These are phyloP conservation scores for Odontocerum albicorne DNA, from an alignment of 2,888 invertebrate genomes.

Conservation along the genomic window DNA sequence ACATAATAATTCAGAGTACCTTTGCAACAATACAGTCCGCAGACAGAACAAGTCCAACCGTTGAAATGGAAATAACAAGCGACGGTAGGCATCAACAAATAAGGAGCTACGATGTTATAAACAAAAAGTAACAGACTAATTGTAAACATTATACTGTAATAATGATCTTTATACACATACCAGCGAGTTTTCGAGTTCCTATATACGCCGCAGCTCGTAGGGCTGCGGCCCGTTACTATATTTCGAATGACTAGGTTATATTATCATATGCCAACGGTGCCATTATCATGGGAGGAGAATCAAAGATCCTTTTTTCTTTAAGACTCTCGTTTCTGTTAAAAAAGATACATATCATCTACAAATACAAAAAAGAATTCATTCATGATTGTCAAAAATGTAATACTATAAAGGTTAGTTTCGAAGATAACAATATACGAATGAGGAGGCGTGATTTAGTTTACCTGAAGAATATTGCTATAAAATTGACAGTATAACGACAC, in stretches of 20 bases:
- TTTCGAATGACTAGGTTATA: constrained; percentile 61
- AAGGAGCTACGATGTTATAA: no score
- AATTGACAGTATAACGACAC: background rate
- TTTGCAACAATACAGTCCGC: background rate
- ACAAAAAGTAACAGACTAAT: constrained; percentile 43
- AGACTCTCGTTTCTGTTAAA: no score
- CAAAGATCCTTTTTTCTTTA: no score
- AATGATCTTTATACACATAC: constrained; percentile 65
- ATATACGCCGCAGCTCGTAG: constrained; percentile 58
- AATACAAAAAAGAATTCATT: constrained; percentile 5
- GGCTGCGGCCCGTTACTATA: constrained; percentile 54
- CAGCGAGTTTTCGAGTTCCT: constrained; percentile 79
- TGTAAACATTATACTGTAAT: constrained; percentile 44
- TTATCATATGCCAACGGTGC: constrained; percentile 40
- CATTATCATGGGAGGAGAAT: constrained; percentile 35
- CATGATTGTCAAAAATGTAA: constrained; percentile 20
- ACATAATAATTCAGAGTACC: constrained; percentile 12
- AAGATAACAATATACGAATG: no score
- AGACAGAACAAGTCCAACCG: background rate
- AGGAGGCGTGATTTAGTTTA: background rate
- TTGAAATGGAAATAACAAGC: background rate
- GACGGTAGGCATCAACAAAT: background rate
- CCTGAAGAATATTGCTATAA: background rate
- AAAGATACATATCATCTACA: no score
- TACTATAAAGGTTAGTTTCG: constrained; percentile 15